Percentiles rank a stretch among this genome's conserved stretches.
Evolutionary conservation across 1,140 invertebrate genomes (phyloP).

Genomic region (Halesus radiatus): DNA sequence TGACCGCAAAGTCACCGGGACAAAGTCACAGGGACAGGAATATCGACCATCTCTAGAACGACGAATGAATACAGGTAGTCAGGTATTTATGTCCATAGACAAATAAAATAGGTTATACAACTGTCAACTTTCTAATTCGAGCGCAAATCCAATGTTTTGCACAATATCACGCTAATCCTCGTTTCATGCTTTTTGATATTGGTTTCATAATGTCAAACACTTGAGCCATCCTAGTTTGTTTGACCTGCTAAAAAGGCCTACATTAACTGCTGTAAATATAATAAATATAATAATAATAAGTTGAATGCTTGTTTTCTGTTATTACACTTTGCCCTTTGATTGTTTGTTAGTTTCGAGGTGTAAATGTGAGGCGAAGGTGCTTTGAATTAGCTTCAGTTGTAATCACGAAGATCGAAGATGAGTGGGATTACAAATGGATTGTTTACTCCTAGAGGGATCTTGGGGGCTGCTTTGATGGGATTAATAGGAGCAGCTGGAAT

Average conservation of each 20-base stretch:
- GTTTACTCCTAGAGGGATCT: constrained; percentile 60
- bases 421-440: constrained; percentile 3
- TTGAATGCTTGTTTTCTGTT: constrained; percentile 1
- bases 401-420: neutral
- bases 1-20: no score
- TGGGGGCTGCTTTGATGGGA: constrained; percentile 74
- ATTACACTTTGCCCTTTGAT: constrained; percentile 6
- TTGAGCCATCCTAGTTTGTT: neutral
- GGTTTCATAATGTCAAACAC: neutral
- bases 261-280: no score
- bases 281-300: no score
- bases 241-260: neutral
- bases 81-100: neutral
- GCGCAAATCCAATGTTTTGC: neutral
- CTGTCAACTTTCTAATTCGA: constrained; percentile 2
- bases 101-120: constrained; percentile 1
- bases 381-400: neutral
- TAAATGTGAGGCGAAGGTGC: neutral
- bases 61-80: no score
- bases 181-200: neutral
- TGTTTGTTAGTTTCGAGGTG: neutral
- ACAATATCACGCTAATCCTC: neutral
- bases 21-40: no score
- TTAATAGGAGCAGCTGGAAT: constrained; percentile 75
- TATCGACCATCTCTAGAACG: no score